Base-by-base conservation (phyloP, 2,797 vertebrate species). In the Ciconia nigra region DNA sequence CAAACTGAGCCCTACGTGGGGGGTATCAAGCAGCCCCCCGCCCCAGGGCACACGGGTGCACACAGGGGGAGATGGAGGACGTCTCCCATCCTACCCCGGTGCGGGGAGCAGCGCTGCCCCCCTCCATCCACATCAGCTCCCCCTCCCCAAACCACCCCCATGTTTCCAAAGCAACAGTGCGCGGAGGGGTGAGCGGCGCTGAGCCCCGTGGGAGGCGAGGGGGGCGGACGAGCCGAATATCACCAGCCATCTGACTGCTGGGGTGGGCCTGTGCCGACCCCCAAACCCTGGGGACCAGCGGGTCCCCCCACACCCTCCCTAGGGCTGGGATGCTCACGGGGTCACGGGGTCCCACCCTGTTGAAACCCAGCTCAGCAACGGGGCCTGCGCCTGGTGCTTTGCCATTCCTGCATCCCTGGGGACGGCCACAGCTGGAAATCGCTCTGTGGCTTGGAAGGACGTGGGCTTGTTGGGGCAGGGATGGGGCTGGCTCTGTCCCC, bases 1-100 rank as follows among this genome's bases (percentile, higher is more conserved):
- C 0, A 0, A 49, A 22, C 2, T 55, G 35, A 71, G 35, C 13
- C 7, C 39, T 52, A 10, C 1, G 5, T 6, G 6, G 29, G 2
- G 26, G 25, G 7, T 44, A 39, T 25, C 57, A 15, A 74, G 31
- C 42, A n/a, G 41, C 9, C 10, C 47, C 15, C 8, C 17, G 14
- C 24, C 37, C 47, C 22, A 28, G n/a, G 10, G n/a, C 5, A 7
- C 0, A 1, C 19, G 69, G 33, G 59, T 39, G 54, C 20, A 4
- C 17, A 4, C 6, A 25, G 26, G 5, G 31, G 57, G 51, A 37
- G 37, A 4, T 11, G 58, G 49, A 46, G 37, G 17, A 9, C 2
- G 16, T 37, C 13, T 44, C 13, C 25, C 31, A 46, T 25, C 61
- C 46, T n/a, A 7, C 7, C 22, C 13, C 0, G 0, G 10, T 3